Base-by-base conservation (phyloP, 2,888 invertebrate species). In the Catocala sponsa region DNA sequence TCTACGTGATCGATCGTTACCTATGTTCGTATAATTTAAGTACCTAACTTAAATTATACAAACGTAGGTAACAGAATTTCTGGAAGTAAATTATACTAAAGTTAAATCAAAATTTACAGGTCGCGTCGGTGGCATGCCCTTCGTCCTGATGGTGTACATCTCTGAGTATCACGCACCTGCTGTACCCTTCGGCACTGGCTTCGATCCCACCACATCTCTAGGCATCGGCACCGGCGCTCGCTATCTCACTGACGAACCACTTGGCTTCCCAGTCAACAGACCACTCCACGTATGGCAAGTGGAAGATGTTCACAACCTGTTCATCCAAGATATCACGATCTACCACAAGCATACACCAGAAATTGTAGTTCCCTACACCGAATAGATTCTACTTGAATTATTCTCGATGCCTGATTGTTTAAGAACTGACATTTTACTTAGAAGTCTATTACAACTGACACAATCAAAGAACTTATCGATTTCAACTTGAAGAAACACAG, bases 81-180 rank as follows among this genome's bases (percentile, higher is more conserved):
- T 25, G 25, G 25, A 25, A 25, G 25, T 2, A 25, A 25, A 25
- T 2, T 25, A 2, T 25, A 25, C 1, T 25, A 25, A 44, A 5
- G 9, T 1, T 0, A 1, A 44, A 44, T n/a, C n/a, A 5, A 38
- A 52, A 47, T 43, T 58, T n/a, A 1, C 76, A 92, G 92, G 92
- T 83, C 90, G 86, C 71, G 79, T 87, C 50, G 84, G 83, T 33
- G 97, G 97, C 68, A 95, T 95, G 92, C 95, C 95, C 15, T 96
- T 95, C 84, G 94, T 96, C 69, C 83, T 96, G 59, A 89, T 95
- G 88, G 96, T 96, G 53, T 94, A 96, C 82, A 95, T 96, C 63
- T 91, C 95, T 51, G 95, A 95, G 65, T 95, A 88, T 82, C 86
- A 82, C 44, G 88, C 90, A 13, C 91, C 95, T 9, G 86, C 89